Evolutionary conservation across 2,797 vertebrate species (phyloP), one percentile per base, ranked within the genome.

Genomic region (Somateria mollissima): DNA sequence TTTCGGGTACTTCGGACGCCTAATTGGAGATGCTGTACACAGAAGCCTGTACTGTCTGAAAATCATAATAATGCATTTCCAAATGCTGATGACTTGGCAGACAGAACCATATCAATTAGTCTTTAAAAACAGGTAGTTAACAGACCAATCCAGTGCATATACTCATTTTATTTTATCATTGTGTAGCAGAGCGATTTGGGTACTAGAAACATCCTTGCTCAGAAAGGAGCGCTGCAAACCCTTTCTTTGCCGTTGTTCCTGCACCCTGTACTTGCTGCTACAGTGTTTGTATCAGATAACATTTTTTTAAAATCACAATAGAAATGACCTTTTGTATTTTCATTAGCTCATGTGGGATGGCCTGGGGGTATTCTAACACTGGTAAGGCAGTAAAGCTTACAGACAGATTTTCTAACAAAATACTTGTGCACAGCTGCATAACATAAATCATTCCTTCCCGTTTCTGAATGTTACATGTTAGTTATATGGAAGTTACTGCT

Each of bases 371-470:
- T 91, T 87, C 82, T 93, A 77, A 79, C 78, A 87, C 74, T 93
- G 88, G 92, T 92, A 95, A 95, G 70, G 87, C 95, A 96, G 66
- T 89, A 97, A 97, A 97, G 77, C 80, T 87, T 86, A 78, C 74
- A 6, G 6, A 61, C 34, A 51, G 70, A 84, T 75, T 96, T 96
- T 91, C 91, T 95, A 95, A 92, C 89, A 81, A 95, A 97, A 95
- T 79, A 85, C 89, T 97, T 95, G 58, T 95, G 96, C 93, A 92
- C 94, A 97, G 96, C 96, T 97, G 95, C 83, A 30, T 91, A 94
- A 85, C 78, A 84, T 97, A 97, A 97, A 96, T 97, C 95, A 96
- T 78, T 92, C 77, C 80, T 82, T 95, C 84, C 87, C 56, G 24
- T 87, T 96, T 96, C 91, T 90, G 83, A 95, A 93, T 90, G 90